phyloP scores from a whole-genome alignment of 2,113 vertebrate species.

The Cyanistes caeruleus region DNA sequence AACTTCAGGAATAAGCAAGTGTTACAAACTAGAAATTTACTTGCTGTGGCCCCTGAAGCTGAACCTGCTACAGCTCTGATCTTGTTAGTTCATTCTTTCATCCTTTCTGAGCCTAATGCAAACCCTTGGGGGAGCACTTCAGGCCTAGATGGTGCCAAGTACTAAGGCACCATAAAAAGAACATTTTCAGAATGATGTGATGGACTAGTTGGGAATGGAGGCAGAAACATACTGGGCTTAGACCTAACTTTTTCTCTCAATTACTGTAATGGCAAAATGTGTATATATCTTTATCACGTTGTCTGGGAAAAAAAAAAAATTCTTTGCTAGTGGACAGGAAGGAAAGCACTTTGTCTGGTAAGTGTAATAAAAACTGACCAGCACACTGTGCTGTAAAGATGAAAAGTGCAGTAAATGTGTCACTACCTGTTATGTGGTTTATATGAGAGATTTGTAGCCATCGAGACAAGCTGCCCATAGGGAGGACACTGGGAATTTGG shows the following conservation, averaged over 20 bases:
- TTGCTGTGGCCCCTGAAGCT: conserved; percentile 37
- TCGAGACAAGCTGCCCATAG: neutral
- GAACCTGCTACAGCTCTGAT: conserved; percentile 32
- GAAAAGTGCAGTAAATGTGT: conserved; percentile 52
- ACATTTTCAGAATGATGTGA: neutral
- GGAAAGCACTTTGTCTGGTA: conserved; percentile 18
- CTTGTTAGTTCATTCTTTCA: conserved; percentile 15
- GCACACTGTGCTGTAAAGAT: neutral
- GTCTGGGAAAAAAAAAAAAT: neutral
- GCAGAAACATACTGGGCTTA: neutral
- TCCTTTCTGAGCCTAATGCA: conserved; percentile 5
- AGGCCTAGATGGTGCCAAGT: neutral
- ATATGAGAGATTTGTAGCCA: conserved; percentile 32
- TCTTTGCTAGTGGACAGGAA: neutral
- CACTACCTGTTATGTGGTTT: conserved; percentile 2
- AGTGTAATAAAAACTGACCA: conserved; percentile 47
- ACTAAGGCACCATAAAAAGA: conserved; percentile 9
- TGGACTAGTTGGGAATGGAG: neutral
- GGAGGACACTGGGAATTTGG: neutral
- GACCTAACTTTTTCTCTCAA: neutral
- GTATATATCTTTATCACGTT: neutral
- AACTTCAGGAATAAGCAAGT: conserved; percentile 42
- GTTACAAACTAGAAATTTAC: conserved; percentile 18
- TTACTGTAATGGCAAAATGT: neutral
- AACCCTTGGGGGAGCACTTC: neutral